phyloP scores from a whole-genome alignment of 2,888 invertebrate species.

The Pyrochroa serraticornis region DNA sequence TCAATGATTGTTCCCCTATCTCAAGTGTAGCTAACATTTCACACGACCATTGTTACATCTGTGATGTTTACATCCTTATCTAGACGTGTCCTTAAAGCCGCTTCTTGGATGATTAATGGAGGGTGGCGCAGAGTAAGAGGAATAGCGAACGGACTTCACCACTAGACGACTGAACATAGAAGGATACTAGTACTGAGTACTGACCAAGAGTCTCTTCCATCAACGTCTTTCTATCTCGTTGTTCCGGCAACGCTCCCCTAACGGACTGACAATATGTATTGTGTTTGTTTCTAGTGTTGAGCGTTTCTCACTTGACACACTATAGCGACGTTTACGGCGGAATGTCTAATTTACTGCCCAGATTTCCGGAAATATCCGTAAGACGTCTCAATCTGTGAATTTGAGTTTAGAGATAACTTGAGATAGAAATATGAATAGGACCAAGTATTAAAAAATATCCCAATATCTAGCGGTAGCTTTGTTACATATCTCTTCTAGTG shows the following conservation, averaged over 20 bases:
- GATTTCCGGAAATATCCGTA: not conserved
- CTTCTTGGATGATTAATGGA: conserved; percentile 43
- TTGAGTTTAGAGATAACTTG: conserved; percentile 33
- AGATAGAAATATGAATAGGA: conserved; percentile 35
- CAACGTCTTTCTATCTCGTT: conserved; percentile 26
- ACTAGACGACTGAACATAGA: conserved; percentile 2
- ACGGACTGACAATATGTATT: conserved; percentile 19
- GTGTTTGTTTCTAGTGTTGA: not conserved
- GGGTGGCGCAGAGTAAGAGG: conserved; percentile 26
- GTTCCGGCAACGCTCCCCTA: conserved; percentile 8
- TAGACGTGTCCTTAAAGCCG: conserved; percentile 40
- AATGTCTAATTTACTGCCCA: too few species aligned
- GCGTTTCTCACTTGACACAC: too few species aligned
- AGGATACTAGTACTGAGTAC: conserved; percentile 25
- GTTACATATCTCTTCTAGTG: conserved; percentile 44
- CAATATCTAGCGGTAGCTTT: conserved; percentile 40
- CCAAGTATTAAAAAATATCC: conserved; percentile 36
- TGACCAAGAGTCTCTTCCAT: conserved; percentile 36
- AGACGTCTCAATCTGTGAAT: conserved; percentile 18
- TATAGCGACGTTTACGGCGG: too few species aligned
- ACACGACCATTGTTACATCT: conserved; percentile 39
- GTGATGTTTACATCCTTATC: conserved; percentile 45
- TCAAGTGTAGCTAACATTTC: conserved; percentile 37
- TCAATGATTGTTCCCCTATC: not conserved
- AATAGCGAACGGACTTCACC: conserved; percentile 13